Evolutionary conservation across 2,888 invertebrate genomes (phyloP), one percentile per base, ranked within the genome.

Genomic region (Eustalomyia histrio): DNA sequence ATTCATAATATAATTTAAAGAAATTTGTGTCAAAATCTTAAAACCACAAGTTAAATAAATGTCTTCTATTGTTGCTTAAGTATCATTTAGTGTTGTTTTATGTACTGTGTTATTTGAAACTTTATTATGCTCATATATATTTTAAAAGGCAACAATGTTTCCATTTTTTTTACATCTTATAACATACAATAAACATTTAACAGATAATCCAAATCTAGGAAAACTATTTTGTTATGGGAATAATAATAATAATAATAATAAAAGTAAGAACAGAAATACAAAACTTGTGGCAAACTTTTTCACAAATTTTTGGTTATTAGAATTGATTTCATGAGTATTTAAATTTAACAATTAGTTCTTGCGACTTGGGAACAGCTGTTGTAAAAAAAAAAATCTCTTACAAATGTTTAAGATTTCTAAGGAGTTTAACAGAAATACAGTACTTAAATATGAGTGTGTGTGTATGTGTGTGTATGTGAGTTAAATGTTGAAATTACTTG

Each of bases 401-500:
- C 61, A 64, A 69, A 69, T 69, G 69, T 52, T 58, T 39, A 63
- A 69, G 57, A 69, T 69, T 63, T 52, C 52, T 39, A 63, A 69
- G 57, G 64, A 71, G 43, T 65, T 75, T 12, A 33, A 24, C n/a
- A 55, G 16, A 61, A 55, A 39, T 64, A 12, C 17, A 53, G 12
- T 55, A 64, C 64, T 10, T 52, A 24, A 35, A 35, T 24, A 5
- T 53, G 65, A 29, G 35, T 61, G 61, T 50, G 61, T 33, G 43
- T n/a, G n/a, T n/a, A 35, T 24, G 12, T 53, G 65, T 16, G 35
- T 61, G 61, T 50, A 57, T 33, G 43, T 43, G 14, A 14, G 61
- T 57, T 72, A 50, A 76, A 63, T 50, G 57, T 57, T 75, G 53
- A 63, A 69, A 79, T 57, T 57, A 71, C 52, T 76, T 58, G 65